Base-by-base conservation (phyloP, 30 jellyfish, hydroid and myxozoan species). In the Rhopilema esculentum region DNA sequence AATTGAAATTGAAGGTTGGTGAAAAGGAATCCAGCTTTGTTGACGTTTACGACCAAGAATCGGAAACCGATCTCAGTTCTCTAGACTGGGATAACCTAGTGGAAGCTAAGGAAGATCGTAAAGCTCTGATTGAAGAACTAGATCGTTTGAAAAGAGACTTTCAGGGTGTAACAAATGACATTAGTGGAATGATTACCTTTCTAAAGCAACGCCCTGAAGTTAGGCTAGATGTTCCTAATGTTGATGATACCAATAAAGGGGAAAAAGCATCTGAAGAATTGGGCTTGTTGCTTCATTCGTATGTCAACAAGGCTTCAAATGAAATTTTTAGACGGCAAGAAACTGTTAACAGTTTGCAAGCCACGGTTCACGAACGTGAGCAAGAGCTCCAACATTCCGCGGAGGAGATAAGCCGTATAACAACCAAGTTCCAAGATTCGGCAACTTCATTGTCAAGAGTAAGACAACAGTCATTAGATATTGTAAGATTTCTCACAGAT, bases 21-120 rank as follows among this genome's bases (percentile, higher is more conserved):
- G 97, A 72, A 15, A 40, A 53, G 18, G 79, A 73, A 25, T 70
- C 85, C 28, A 27, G 77, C 67, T 65, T 33, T 72, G 73, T 82
- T 27, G 70, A 70, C 26, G 88, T 88, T 19, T 69, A 82, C 29
- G 65, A 88, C 65, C 97, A 73, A 32, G 88, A 72, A 18, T 74
- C 90, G 33, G 97, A 75, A 49, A 88, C 97, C 0, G 97, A 88
- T 27, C 4, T 88, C 0, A 40, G 84, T 19, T 72, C 91, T 0
- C 79, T 73, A 16, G 97, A 88, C 17, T 78, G 79, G 90, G 92
- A 88, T 52, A 72, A 31, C 28, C 77, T 88, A 25, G 16, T 80
- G 27, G 89, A 88, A 28, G 94, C 84, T 9, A 62, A 40, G 40
- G 94, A 85, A 25, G 84, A 65, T 49, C 64, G 84, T 25, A 72